Conservation (phyloP, 2,888 invertebrate species). For the Watsonalla cultraria region DNA sequence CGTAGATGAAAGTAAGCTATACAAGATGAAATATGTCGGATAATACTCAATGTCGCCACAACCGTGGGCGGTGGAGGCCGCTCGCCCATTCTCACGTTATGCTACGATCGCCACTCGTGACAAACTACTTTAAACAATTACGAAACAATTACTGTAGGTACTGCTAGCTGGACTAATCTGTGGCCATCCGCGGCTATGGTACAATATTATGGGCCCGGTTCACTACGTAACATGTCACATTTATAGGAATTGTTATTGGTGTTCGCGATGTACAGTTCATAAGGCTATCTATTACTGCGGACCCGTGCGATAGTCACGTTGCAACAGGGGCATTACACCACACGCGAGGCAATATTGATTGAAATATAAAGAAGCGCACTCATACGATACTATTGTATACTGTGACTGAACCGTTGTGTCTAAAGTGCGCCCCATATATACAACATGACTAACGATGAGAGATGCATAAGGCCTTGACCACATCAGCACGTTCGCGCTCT, state of each 20-base stretch:
- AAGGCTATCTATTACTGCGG: constrained; percentile 42
- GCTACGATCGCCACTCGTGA: constrained; percentile 21
- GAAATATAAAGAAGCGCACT: constrained; percentile 14
- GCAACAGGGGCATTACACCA: constrained; percentile 5
- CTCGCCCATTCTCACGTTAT: constrained; percentile 16
- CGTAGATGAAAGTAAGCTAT: constrained; percentile 17
- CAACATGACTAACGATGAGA: constrained; percentile 23
- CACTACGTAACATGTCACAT: constrained; percentile 35
- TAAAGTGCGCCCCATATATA: constrained; percentile 2
- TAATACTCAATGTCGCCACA: constrained; percentile 24
- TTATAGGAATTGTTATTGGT: constrained; percentile 41
- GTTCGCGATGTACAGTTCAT: constrained; percentile 42
- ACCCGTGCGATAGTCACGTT: constrained; percentile 44
- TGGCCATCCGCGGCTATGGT: constrained; percentile 30
- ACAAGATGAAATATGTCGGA: constrained; percentile 19
- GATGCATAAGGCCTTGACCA: constrained; percentile 4
- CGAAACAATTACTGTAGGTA: constrained; percentile 18
- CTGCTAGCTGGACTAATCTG: constrained; percentile 50
- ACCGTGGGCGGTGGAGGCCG: constrained; percentile 5
- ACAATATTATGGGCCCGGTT: constrained; percentile 16
- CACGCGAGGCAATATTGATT: constrained; percentile 6
- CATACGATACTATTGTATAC: background rate
- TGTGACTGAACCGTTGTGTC: constrained; percentile 3
- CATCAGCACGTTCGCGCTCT: background rate
- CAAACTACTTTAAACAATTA: constrained; percentile 24